These are phyloP conservation scores for Ammodytes marinus DNA, from an alignment of 2,113 vertebrate species.

Conservation along the genomic window DNA sequence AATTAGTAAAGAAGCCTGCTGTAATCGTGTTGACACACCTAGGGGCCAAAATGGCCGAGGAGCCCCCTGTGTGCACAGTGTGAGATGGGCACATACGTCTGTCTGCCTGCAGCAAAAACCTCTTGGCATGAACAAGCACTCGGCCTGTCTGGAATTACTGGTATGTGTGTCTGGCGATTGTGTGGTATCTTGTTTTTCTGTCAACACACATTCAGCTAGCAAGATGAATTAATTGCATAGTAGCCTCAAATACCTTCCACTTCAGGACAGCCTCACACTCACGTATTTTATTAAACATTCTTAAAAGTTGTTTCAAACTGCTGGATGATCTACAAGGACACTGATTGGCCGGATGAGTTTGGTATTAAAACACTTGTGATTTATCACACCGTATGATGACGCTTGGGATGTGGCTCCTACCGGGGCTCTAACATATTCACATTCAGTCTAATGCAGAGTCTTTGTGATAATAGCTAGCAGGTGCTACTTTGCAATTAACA, in stretches of 20 bases:
- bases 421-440: slow-evolving; percentile 9
- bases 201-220: slow-evolving; percentile 65
- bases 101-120: slow-evolving; percentile 8
- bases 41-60: slow-evolving; percentile 14
- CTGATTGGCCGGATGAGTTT: slow-evolving; percentile 28
- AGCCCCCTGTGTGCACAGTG: slow-evolving; percentile 23
- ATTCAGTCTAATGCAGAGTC: slow-evolving; percentile 17
- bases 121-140: slow-evolving; percentile 45
- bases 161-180: slow-evolving; percentile 23
- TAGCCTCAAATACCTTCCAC: slow-evolving; percentile 53
- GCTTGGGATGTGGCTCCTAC: background rate
- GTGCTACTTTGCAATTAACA: slow-evolving; percentile 11
- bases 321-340: slow-evolving; percentile 32
- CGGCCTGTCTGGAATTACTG: slow-evolving; percentile 43
- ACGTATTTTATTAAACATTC: slow-evolving; percentile 46
- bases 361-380: slow-evolving; percentile 14
- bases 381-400: slow-evolving; percentile 14
- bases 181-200: slow-evolving; percentile 68
- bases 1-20: slow-evolving; percentile 44
- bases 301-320: slow-evolving; percentile 59
- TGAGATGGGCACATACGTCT: slow-evolving; percentile 9
- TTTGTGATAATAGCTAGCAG: slow-evolving; percentile 25
- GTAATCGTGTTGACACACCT: slow-evolving; percentile 42
- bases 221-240: slow-evolving; percentile 46
- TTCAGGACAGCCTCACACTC: slow-evolving; percentile 1